Evolutionary conservation across 2,888 invertebrate species (phyloP), one percentile per base, ranked within the genome.

Genomic region (Clanis bilineata): DNA sequence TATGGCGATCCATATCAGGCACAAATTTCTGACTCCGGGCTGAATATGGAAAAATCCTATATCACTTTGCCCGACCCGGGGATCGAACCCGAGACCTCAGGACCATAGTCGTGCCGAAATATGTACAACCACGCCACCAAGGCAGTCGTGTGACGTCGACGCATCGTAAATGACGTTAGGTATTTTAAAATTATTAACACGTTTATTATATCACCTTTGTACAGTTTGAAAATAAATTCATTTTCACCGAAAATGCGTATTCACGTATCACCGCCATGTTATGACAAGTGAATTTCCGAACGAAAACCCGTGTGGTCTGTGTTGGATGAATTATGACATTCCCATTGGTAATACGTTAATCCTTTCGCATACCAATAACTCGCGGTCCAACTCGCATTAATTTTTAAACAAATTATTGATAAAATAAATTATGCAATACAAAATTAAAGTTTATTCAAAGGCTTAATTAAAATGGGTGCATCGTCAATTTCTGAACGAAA

Each of bases 391-490:
- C 43, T 36, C 56, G 51, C 45, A 57, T 51, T 44, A 57, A 59
- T 44, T 51, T 61, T 61, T 62, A 36, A 60, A 60, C 47, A 28
- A 58, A 57, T 28, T 43, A 55, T 39, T 36, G 28, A 51, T 51
- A 43, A 61, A 3, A 56, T 45, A 64, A 68, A 68, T 66, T 62
- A 66, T 57, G 56, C 63, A 67, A 62, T 63, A 64, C 63, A 69
- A 59, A 68, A 73, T 73, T 69, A 70, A 70, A 74, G 65, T 71
- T 69, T 63, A 67, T 65, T 65, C 51, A 61, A 55, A 41, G 64
- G 62, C 38, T 69, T 73, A 75, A 80, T 79, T 72, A 70, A 77
- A 84, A 79, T 80, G 67, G 72, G 80, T 73, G 57, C 60, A 60
- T 61, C 56, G 62, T 64, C 64, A 63, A 67, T 64, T 68, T 66